Evolutionary conservation across 92 coral and sea anemone genomes (phyloP), one percentile per base, ranked within the genome.

Genomic region (Zoanthus gigantus): DNA sequence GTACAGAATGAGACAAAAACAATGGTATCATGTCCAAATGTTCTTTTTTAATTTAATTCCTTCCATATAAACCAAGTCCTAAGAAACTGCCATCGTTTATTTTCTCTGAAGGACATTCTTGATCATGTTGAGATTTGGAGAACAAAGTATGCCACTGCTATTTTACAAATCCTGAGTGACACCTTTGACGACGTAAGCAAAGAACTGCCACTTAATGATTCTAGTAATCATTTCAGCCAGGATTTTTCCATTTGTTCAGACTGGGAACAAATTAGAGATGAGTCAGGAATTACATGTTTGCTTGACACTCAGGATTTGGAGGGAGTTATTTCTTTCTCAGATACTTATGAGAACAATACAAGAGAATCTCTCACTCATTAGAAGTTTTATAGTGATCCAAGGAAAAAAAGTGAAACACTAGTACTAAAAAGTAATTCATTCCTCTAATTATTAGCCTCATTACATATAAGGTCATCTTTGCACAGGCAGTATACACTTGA

Each of bases 301-400:
- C 82, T 77, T 29, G 69, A 77, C 82, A 77, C 82, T 29, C 67
- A 53, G 60, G 82, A 77, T 56, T 77, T 77, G 68, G 82, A 77
- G 82, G 69, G 50, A 77, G 71, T 77, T 31, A 54, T 77, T 53
- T 77, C 82, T 11, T 56, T 75, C 56, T 75, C 79, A 75, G 79
- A 75, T 15, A 75, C 79, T 7, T 28, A 48, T 28, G 79, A 75
- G 61, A 53, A 75, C 79, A 48, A 28, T 50, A 75, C 79, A 75
- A 75, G 37, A 7, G 79, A 75, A 42, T 73, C 77, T 42, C 77
- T 42, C 44, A 69, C 74, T 69, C 74, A 30, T 69, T 32, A 69
- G 74, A 69, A 69, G 29, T 61, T 61, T 61, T 61, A 61, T 61
- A 16, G 69, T 61, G 69, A 61, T n/a, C 69, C 29, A 61, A 61